Percentiles rank a stretch among this genome's conserved stretches.
Conservation (phyloP, 2,888 invertebrate genomes). For the Caenorhabditis afra region DNA sequence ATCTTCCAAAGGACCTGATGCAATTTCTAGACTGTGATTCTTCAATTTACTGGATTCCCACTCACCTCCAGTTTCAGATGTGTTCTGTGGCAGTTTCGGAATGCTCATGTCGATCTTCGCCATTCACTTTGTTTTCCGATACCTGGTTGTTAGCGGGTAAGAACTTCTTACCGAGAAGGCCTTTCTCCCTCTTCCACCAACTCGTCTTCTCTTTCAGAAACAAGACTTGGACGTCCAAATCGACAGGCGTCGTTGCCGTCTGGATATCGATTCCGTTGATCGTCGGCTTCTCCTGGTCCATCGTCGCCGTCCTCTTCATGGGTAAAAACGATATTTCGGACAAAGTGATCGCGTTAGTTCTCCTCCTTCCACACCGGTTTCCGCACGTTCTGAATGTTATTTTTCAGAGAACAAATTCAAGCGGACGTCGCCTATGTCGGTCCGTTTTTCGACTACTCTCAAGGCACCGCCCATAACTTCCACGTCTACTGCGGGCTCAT, state of each 20-base stretch:
- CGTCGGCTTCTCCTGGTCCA: background rate
- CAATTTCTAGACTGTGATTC: constrained; percentile 5
- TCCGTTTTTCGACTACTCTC: background rate
- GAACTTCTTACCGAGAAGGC: background rate
- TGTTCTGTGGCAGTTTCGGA: constrained; percentile 15
- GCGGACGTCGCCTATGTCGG: constrained; percentile 4
- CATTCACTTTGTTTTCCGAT: constrained; percentile 12
- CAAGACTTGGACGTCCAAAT: background rate
- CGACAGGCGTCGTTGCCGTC: background rate
- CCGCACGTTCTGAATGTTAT: no score
- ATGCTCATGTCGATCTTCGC: constrained; percentile 10
- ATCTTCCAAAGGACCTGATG: background rate
- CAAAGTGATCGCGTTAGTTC: background rate
- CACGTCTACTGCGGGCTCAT: background rate
- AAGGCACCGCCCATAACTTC: background rate
- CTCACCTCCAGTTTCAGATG: background rate
- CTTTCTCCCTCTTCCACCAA: background rate
- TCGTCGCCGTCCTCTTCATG: background rate
- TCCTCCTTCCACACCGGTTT: background rate
- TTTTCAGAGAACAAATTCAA: background rate
- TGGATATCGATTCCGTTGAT: constrained; percentile 7
- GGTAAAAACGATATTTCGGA: constrained; percentile 1
- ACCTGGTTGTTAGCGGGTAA: constrained; percentile 4
- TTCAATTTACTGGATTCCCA: background rate
- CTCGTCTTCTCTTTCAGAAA: background rate